A percentile compares a stretch with the other conserved stretches of the same genome.
Conservation (phyloP, 1,140 invertebrate genomes). For the Scaptodrosophila lebanonensis region DNA sequence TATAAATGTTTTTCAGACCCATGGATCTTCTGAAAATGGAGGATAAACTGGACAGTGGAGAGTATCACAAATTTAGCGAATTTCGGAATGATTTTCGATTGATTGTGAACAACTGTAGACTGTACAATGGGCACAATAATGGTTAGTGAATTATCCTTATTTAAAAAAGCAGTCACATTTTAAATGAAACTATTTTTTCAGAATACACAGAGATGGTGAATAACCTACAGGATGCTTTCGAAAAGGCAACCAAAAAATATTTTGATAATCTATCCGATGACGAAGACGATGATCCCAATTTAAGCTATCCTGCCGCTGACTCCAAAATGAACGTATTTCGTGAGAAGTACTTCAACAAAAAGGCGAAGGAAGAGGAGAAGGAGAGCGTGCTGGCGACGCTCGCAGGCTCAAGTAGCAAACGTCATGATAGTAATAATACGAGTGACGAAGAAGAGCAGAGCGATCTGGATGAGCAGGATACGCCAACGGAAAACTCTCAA, state of each 20-base stretch:
- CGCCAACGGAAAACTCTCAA: constrained; percentile 52
- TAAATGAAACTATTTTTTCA: constrained; percentile 52
- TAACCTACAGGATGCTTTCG: constrained; percentile 87
- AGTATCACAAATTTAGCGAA: constrained; percentile 87
- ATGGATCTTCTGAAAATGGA: constrained; percentile 95
- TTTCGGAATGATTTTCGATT: constrained; percentile 92
- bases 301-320: constrained; percentile 80
- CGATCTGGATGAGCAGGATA: constrained; percentile 58
- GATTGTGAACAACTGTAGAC: constrained; percentile 92
- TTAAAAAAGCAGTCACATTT: neutral
- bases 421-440: constrained; percentile 31
- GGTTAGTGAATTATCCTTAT: constrained; percentile 80
- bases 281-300: constrained; percentile 83
- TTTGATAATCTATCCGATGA: constrained; percentile 88
- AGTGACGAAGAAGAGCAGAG: constrained; percentile 40
- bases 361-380: constrained; percentile 43
- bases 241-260: constrained; percentile 87
- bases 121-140: constrained; percentile 94
- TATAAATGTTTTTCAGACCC: constrained; percentile 78
- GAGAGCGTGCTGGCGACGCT: constrained; percentile 33
- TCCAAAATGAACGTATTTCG: constrained; percentile 78
- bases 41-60: constrained; percentile 87
- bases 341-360: constrained; percentile 73
- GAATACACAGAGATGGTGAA: constrained; percentile 93
- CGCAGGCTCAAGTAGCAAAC: constrained; percentile 11